Evolutionary conservation across 2,888 invertebrate genomes (phyloP), one percentile per base, ranked within the genome.

Genomic region (Cheilosia scutellata): DNA sequence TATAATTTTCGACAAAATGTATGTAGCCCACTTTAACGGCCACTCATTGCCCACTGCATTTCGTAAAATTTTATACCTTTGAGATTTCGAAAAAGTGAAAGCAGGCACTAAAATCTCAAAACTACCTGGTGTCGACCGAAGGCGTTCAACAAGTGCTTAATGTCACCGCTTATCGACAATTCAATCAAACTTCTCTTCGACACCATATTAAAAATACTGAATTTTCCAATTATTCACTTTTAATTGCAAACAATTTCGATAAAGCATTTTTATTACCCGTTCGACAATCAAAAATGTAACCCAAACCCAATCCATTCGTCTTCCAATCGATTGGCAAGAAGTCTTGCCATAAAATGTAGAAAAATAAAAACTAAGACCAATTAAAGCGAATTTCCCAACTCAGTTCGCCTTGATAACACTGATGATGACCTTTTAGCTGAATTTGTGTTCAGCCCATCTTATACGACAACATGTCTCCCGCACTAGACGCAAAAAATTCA

Each of bases 381-480:
- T 78, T 77, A 70, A 68, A 53, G 16, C 20, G 20, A 27, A 27
- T 74, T 74, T 49, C 65, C 75, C 49, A 76, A 66, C 58, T 53
- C 13, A 4, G 40, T 44, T 51, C 37, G 60, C 62, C 53, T 71
- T 71, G 78, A 78, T 78, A 65, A 51, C 40, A 42, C 27, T 27
- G 53, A 49, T 42, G 72, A 47, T 83, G 78, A 71, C 79, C 78
- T 82, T 75, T 74, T 63, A 9, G 66, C 33, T 51, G 40, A 57
- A 63, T 66, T 74, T 60, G 29, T 51, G 53, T 53, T 47, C 47
- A 31, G 20, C 44, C 79, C 78, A 79, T 79, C 83, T 58, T 62
- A 20, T 20, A 37, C 16, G 47, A 20, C 47, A 47, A 44, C 20
- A 31, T 49, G 82, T 77, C 77, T 40, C 53, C 65, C 11, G 25